phyloP scores from a whole-genome alignment of 2,888 invertebrate species.

The Meteorus cinctellus region DNA sequence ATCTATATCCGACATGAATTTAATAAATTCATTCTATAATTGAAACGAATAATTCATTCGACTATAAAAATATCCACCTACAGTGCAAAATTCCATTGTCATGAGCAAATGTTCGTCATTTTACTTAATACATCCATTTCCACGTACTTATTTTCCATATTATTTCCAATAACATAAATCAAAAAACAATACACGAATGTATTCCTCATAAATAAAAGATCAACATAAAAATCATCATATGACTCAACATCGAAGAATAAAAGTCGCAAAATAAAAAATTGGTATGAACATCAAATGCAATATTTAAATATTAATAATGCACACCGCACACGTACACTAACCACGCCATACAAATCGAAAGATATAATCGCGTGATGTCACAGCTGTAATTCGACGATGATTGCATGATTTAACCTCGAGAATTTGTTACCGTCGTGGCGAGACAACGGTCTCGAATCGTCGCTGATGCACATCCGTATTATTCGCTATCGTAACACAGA shows the following conservation, averaged over 20 bases:
- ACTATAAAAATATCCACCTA: no score
- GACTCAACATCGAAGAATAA: neutral
- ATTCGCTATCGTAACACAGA: neutral
- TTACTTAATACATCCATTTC: no score
- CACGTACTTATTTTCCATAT: no score
- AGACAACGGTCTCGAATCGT: conserved; percentile 7
- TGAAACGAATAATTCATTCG: no score
- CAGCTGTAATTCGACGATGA: conserved; percentile 37
- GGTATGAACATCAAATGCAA: neutral
- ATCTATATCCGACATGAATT: no score
- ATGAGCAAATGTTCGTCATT: neutral
- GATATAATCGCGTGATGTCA: conserved; percentile 42
- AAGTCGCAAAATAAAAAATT: neutral
- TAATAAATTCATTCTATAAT: neutral
- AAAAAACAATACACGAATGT: neutral
- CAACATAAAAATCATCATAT: neutral
- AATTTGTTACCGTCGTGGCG: conserved; percentile 34
- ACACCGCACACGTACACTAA: neutral
- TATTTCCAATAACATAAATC: neutral
- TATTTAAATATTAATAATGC: conserved; percentile 14
- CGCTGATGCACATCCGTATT: conserved; percentile 28
- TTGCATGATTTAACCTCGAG: conserved; percentile 42
- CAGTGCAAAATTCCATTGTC: conserved; percentile 12
- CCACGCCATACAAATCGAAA: neutral
- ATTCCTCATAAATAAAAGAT: neutral